A percentile compares a stretch with the other conserved stretches of the same genome.
Evolutionary conservation across 2,113 vertebrate species (phyloP).

Genomic region (Narcine bancroftii): DNA sequence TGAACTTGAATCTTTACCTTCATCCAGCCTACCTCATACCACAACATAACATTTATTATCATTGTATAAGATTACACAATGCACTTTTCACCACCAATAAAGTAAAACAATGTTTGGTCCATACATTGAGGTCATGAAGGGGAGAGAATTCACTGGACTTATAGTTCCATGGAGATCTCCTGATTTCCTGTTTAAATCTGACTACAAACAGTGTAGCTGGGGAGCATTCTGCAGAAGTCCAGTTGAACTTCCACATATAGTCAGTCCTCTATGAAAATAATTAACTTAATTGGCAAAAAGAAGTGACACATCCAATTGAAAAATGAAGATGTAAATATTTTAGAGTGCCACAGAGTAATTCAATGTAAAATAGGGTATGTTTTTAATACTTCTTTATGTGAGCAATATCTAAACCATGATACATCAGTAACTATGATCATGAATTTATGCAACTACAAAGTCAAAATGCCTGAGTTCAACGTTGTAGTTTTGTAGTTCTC

Average conservation of each 20-base stretch:
- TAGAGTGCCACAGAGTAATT: neutral
- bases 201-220: neutral
- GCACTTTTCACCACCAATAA: neutral
- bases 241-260: neutral
- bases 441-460: neutral
- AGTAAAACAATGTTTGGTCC: neutral
- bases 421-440: neutral
- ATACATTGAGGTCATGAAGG: neutral
- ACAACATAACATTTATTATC: too few species aligned
- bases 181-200: neutral
- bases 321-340: neutral
- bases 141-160: neutral
- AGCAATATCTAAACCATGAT: neutral
- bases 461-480: neutral
- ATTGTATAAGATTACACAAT: neutral
- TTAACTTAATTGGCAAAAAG: neutral
- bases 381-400: neutral
- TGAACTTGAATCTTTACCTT: too few species aligned
- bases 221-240: neutral
- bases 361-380: neutral
- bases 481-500: neutral
- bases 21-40: too few species aligned
- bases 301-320: neutral
- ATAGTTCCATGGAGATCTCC: neutral
- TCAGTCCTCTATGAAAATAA: neutral